Base-by-base conservation (phyloP, 2,113 vertebrate genomes). In the Coryphaenoides rupestris region DNA sequence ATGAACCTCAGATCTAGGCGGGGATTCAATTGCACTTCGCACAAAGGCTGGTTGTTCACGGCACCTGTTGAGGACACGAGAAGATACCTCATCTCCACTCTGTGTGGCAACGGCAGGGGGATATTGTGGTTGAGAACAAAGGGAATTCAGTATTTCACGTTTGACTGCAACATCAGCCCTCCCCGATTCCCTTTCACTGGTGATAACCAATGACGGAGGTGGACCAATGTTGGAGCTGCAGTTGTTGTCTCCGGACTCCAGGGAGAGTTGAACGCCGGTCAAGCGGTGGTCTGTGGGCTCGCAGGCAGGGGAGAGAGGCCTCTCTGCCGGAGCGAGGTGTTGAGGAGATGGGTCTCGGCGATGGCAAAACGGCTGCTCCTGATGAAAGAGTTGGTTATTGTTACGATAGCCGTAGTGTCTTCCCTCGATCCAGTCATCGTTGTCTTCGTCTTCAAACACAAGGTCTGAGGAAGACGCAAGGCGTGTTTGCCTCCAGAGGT, bases 261-360 rank as follows among this genome's bases (percentile, higher is more conserved):
- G 47, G 47, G 47, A 49, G 47, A 49, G 47, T 1, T 49, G 14
- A n/a, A 49, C 1, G 17, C 57, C 72, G 46, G 59, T 75, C 22
- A 60, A 50, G 23, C 46, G 45, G 63, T 21, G 13, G 19, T 17
- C 62, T 26, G 63, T 72, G 2, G 55, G 28, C 66, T 88, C 80
- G 7, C 69, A 78, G 50, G 80, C 79, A 50, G 86, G 85, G 45
- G 89, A 92, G 60, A 89, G 89, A 26, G 89, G 89, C 62, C 88
- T 90, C 72, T 93, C 90, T 60, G 84, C 83, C 26, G 86, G 86
- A 28, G 72, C 70, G 58, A 19, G 58, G 14, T 69, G 68, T 69
- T 55, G 24, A 3, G 58, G 40, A 26, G 54, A n/a, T n/a, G n/a
- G 68, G 13, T 70, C 52, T 62, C 61, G 50, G 60, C 10, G 10